Conservation (phyloP, 64 coral and sea anemone species). For the Montipora foliosa region DNA sequence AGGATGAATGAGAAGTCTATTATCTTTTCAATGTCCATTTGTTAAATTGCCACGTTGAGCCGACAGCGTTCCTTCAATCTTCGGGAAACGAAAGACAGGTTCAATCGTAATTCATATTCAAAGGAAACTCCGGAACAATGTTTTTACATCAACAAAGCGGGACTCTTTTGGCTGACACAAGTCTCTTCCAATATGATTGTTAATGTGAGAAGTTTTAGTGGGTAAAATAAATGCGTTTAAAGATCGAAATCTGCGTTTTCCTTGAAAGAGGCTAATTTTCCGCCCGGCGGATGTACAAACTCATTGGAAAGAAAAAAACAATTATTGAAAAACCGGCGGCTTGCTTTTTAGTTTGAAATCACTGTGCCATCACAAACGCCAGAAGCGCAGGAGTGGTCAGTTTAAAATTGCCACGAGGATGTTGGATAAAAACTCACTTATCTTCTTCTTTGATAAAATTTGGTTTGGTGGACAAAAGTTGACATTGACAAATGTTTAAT, state of each 20-base stretch:
- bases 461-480: not conserved
- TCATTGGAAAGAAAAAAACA: conserved; percentile 34
- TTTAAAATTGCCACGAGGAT: conserved; percentile 20
- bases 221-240: conserved; percentile 50
- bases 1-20: no score
- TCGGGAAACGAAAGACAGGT: conserved; percentile 13
- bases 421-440: not conserved
- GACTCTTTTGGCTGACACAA: conserved; percentile 35
- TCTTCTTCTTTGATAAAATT: conserved; percentile 11
- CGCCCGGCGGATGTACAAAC: conserved; percentile 24
- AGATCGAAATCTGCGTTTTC: not conserved
- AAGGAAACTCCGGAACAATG: not conserved
- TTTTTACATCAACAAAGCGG: not conserved
- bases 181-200: conserved; percentile 63
- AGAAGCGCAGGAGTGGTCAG: conserved; percentile 16
- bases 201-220: conserved; percentile 57
- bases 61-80: not conserved
- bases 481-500: not conserved
- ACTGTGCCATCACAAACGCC: conserved; percentile 7
- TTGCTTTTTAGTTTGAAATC: not conserved
- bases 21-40: no score
- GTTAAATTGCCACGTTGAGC: no score
- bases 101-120: not conserved
- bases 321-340: conserved; percentile 17
- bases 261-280: not conserved